Conservation (phyloP, 2,797 vertebrate species). For the Vireo griseus region DNA sequence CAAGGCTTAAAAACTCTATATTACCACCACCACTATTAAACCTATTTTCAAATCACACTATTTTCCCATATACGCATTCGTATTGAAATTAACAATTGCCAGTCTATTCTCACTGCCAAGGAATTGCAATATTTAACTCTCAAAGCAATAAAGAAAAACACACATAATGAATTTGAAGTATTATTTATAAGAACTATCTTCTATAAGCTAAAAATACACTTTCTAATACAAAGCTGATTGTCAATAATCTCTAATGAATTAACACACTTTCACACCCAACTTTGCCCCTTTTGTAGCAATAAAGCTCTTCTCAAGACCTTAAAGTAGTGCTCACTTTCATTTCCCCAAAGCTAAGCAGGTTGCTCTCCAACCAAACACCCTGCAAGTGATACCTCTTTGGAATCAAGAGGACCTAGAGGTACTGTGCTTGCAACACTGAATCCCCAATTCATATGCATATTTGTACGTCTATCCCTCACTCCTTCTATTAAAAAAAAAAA, state of each 20-base stretch:
- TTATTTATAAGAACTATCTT: neutral
- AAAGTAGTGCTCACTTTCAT: neutral
- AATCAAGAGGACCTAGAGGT: neutral
- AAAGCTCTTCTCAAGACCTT: neutral
- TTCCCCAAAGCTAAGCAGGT: neutral
- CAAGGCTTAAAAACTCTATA: neutral
- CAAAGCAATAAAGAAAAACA: neutral
- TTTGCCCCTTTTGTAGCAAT: neutral
- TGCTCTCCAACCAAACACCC: neutral
- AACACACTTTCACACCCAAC: neutral
- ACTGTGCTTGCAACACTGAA: neutral
- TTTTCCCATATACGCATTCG: neutral
- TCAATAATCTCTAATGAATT: neutral
- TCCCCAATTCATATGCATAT: neutral
- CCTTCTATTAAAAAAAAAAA: neutral
- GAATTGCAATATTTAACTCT: neutral
- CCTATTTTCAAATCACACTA: neutral
- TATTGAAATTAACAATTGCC: neutral
- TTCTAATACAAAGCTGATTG: neutral
- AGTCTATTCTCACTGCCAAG: neutral
- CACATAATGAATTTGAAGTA: neutral
- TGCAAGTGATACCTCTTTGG: neutral
- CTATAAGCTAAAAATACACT: neutral
- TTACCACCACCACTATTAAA: neutral
- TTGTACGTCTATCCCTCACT: neutral